phyloP scores from a whole-genome alignment of 92 coral and sea anemone genomes.

The Zoanthus sociatus region DNA sequence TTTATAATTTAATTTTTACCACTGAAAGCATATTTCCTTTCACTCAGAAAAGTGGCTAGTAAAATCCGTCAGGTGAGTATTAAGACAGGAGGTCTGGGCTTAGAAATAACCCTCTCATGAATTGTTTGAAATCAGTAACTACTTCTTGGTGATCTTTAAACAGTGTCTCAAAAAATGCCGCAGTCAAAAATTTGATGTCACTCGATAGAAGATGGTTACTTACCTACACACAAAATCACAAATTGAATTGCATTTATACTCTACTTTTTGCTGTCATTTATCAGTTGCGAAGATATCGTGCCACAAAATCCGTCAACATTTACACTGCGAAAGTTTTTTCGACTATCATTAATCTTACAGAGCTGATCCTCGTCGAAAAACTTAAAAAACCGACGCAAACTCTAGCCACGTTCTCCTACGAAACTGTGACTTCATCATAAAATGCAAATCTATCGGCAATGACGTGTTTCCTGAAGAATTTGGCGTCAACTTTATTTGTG shows the following conservation, averaged over 20 bases:
- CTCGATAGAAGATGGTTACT: slow-evolving; percentile 9
- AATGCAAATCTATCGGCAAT: slow-evolving; percentile 87
- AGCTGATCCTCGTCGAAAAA: background rate
- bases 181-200: slow-evolving; percentile 42
- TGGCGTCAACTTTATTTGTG: slow-evolving; percentile 94
- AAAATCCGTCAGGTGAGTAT: slow-evolving; percentile 39
- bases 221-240: slow-evolving; percentile 45
- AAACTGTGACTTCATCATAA: slow-evolving; percentile 91
- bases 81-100: background rate
- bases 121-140: background rate
- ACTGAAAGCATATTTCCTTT: background rate
- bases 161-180: slow-evolving; percentile 3
- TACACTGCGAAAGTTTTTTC: background rate
- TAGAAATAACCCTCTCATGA: background rate
- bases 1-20: slow-evolving; percentile 7
- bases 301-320: slow-evolving; percentile 17
- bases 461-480: slow-evolving; percentile 90
- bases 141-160: background rate
- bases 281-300: background rate
- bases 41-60: slow-evolving; percentile 12
- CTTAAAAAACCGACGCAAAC: slow-evolving; percentile 13
- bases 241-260: background rate
- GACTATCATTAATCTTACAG: background rate
- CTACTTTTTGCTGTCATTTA: slow-evolving; percentile 4
- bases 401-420: slow-evolving; percentile 76